Conservation (phyloP, 1,140 invertebrate genomes). For the Drosophila elegans region DNA sequence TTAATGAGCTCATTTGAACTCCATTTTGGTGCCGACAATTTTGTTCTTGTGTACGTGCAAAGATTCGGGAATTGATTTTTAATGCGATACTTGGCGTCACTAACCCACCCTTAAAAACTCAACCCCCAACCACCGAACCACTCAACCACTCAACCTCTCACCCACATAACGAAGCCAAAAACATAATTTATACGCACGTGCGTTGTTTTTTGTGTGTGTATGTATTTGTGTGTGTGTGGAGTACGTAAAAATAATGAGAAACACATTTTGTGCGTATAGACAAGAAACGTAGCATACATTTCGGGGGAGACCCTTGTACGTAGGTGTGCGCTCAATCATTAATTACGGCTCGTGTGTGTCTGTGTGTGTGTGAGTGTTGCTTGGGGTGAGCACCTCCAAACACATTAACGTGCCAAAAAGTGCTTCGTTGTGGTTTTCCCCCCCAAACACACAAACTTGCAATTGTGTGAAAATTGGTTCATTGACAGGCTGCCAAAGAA, state of each 20-base stretch:
- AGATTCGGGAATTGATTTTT: slow-evolving; percentile 79
- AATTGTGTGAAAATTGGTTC: slow-evolving; percentile 75
- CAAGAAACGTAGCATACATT: slow-evolving; percentile 71
- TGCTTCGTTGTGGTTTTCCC: slow-evolving; percentile 73
- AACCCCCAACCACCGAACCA: not conserved
- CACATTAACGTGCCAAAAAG: slow-evolving; percentile 80
- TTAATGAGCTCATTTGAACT: slow-evolving; percentile 15
- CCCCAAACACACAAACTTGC: slow-evolving; percentile 25
- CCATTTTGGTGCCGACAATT: slow-evolving; percentile 12
- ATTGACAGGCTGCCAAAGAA: slow-evolving; percentile 61
- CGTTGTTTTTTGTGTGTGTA: slow-evolving; percentile 31
- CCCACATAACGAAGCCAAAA: slow-evolving; percentile 74
- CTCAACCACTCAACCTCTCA: not conserved
- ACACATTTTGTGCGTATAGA: slow-evolving; percentile 70
- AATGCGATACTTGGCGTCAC: slow-evolving; percentile 62
- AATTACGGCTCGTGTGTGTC: slow-evolving; percentile 50
- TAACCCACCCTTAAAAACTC: not conserved
- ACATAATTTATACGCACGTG: slow-evolving; percentile 74
- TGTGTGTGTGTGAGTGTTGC: slow-evolving; percentile 15
- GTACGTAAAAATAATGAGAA: slow-evolving; percentile 78
- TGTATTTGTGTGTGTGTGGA: slow-evolving; percentile 24
- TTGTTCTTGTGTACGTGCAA: slow-evolving; percentile 58
- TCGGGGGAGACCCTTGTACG: slow-evolving; percentile 18
- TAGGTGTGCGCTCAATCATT: slow-evolving; percentile 67
- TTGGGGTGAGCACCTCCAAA: slow-evolving; percentile 14